phyloP scores from a whole-genome alignment of 2,888 invertebrate genomes.

The Hydropsyche betteni region DNA sequence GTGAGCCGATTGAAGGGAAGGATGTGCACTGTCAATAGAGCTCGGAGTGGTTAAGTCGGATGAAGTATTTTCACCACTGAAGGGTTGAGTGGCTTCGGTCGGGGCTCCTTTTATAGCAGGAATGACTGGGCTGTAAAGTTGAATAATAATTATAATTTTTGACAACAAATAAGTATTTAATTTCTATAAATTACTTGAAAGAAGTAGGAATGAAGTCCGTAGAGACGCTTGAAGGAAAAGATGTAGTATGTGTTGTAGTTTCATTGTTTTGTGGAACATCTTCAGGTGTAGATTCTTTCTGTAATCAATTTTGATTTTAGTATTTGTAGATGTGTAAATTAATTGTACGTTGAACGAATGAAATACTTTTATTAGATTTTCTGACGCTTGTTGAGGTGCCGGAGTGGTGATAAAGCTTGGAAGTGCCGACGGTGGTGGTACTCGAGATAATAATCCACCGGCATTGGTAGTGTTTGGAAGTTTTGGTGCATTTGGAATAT shows the following conservation, averaged over 20 bases:
- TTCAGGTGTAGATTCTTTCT: constrained; percentile 38
- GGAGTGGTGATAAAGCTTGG: constrained; percentile 72
- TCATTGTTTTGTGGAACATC: constrained; percentile 10
- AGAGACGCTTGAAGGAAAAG: constrained; percentile 44
- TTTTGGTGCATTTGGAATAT: constrained; percentile 60
- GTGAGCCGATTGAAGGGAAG: constrained; percentile 47
- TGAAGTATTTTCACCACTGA: constrained; percentile 56
- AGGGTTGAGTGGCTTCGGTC: constrained; percentile 59
- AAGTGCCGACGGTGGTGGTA: constrained; percentile 74
- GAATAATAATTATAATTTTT: constrained; percentile 11
- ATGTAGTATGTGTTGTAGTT: constrained; percentile 1
- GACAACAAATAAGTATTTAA: neutral
- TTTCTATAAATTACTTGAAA: constrained; percentile 44
- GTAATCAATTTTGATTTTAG: neutral
- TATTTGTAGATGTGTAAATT: neutral
- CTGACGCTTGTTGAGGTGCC: constrained; percentile 50
- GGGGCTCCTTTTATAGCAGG: constrained; percentile 64
- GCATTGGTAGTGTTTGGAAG: constrained; percentile 62
- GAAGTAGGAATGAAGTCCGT: constrained; percentile 47
- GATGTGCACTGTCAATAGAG: constrained; percentile 45
- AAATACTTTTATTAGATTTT: constrained; percentile 46
- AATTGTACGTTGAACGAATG: neutral
- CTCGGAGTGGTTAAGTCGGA: constrained; percentile 48
- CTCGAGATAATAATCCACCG: constrained; percentile 72
- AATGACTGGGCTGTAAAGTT: constrained; percentile 62